Evolutionary conservation across 1,140 invertebrate genomes (phyloP).

Genomic region (Diuraphis noxia): DNA sequence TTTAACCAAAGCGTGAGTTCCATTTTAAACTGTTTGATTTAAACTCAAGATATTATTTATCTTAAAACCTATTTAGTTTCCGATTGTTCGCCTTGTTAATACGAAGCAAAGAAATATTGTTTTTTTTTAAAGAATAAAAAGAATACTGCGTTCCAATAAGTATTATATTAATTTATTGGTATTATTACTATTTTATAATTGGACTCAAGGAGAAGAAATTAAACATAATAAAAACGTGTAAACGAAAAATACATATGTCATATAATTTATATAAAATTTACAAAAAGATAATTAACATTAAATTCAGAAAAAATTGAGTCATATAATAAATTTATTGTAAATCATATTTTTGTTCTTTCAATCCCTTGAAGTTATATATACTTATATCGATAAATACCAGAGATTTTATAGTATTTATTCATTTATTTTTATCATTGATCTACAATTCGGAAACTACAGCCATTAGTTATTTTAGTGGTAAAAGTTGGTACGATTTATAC

Average conservation of each 20-base stretch:
- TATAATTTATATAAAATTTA: not conserved
- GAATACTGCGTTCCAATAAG: not conserved
- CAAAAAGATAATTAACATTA: not conserved
- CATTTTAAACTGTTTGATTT: not conserved
- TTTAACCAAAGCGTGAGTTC: not conserved
- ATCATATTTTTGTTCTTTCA: not conserved
- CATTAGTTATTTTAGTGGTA: too few relatives aligned
- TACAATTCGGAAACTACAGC: too few relatives aligned
- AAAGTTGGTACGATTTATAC: too few relatives aligned
- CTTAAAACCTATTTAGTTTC: not conserved
- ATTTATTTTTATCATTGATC: too few relatives aligned
- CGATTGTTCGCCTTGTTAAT: not conserved
- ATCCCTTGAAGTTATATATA: not conserved
- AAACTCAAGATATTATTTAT: slow-evolving; percentile 1
- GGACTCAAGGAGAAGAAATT: not conserved
- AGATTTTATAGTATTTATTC: not conserved
- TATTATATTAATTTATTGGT: not conserved
- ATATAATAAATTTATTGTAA: not conserved
- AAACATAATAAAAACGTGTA: not conserved
- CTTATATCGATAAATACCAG: not conserved
- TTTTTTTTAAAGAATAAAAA: not conserved
- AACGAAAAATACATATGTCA: not conserved
- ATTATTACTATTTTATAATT: not conserved
- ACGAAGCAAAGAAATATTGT: not conserved
- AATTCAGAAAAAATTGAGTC: not conserved